A percentile compares a stretch with the other conserved stretches of the same genome.
phyloP scores from a whole-genome alignment of 1,140 invertebrate species.

The Anoplolepis gracilipes region DNA sequence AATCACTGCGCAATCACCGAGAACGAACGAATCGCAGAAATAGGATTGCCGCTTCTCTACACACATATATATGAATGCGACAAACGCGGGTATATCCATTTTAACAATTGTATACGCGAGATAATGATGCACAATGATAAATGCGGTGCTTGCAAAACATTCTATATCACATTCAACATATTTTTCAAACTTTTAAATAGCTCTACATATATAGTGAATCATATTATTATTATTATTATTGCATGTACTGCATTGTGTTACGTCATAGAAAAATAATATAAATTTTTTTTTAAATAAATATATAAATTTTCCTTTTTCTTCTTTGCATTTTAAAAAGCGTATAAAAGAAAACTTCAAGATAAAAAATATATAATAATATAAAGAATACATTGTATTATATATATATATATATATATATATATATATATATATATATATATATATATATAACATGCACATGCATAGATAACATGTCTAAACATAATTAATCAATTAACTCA shows the following conservation, averaged over 20 bases:
- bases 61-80: constrained; percentile 37
- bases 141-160: constrained; percentile 13
- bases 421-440: constrained; percentile 22
- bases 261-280: neutral
- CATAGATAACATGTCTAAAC: neutral
- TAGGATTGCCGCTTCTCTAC: constrained; percentile 52
- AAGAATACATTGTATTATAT: no score
- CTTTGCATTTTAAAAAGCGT: neutral
- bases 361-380: neutral
- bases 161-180: constrained; percentile 29
- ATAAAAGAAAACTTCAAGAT: neutral
- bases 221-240: neutral
- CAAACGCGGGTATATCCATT: constrained; percentile 32
- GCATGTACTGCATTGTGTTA: neutral
- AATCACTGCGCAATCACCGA: constrained; percentile 82
- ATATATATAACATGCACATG: neutral
- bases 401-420: neutral
- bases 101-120: constrained; percentile 61
- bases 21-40: constrained; percentile 75
- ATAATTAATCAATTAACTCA: constrained; percentile 46
- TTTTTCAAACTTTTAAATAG: constrained; percentile 50
- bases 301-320: neutral
- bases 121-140: constrained; percentile 57
- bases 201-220: neutral
- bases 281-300: neutral